A percentile compares a stretch with the other conserved stretches of the same genome.
Conservation (phyloP, 2,797 vertebrate genomes). For the Lacerta viridis region DNA sequence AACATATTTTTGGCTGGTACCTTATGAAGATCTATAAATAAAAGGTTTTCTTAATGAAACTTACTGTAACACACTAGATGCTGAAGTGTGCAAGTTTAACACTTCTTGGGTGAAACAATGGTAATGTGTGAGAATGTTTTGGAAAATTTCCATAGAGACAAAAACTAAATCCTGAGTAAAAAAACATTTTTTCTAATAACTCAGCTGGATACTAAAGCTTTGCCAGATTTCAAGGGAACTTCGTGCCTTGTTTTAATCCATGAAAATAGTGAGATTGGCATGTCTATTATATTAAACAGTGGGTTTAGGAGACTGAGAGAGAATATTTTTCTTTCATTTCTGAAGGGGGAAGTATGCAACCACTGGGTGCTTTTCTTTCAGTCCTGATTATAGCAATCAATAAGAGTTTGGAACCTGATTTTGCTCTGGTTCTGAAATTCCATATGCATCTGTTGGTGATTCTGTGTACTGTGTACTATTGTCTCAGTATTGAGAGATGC, state of each 20-base stretch:
- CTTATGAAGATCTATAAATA: constrained; percentile 44
- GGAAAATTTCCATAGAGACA: constrained; percentile 64
- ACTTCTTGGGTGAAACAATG: constrained; percentile 41
- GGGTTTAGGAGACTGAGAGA: constrained; percentile 23
- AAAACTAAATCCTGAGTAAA: constrained; percentile 61
- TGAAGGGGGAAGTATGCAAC: constrained; percentile 45
- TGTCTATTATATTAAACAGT: constrained; percentile 52
- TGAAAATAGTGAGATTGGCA: constrained; percentile 46
- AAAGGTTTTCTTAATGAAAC: constrained; percentile 52
- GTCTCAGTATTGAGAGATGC: fast-evolving
- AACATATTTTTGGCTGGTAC: constrained; percentile 39
- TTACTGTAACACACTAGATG: constrained; percentile 27
- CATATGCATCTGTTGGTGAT: not conserved
- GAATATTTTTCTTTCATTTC: constrained; percentile 48
- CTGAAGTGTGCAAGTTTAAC: constrained; percentile 47
- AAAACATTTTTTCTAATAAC: constrained; percentile 66
- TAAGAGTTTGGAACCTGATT: constrained; percentile 27
- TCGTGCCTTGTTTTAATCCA: constrained; percentile 61
- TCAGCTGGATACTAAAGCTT: constrained; percentile 54
- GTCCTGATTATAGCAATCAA: constrained; percentile 13
- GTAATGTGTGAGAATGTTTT: constrained; percentile 54
- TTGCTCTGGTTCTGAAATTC: constrained; percentile 15
- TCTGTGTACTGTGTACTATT: not conserved
- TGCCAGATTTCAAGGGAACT: constrained; percentile 63
- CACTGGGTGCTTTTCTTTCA: constrained; percentile 40